Conservation (phyloP, 1,140 invertebrate species). For the Chymomyza costata region DNA sequence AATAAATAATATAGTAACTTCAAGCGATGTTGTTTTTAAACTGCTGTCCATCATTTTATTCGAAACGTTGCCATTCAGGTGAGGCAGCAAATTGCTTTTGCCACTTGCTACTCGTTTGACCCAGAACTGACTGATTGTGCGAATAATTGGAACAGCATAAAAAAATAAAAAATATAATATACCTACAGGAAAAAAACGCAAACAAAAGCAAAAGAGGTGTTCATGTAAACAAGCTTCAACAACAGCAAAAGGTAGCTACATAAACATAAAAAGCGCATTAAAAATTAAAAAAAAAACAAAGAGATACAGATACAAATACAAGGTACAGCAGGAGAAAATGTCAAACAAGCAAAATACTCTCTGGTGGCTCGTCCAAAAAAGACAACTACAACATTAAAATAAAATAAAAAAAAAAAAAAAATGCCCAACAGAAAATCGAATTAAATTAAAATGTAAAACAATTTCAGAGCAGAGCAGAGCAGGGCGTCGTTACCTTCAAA, state of each 20-base stretch:
- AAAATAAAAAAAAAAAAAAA: slow-evolving; percentile 6
- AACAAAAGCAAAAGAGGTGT: slow-evolving; percentile 9
- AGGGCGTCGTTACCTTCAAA: slow-evolving; percentile 19
- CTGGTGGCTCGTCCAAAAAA: not conserved
- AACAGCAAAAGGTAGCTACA: slow-evolving; percentile 3
- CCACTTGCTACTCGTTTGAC: too few relatives aligned
- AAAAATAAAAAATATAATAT: too few relatives aligned
- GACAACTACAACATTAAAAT: not conserved
- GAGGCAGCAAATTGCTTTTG: too few relatives aligned
- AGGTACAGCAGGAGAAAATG: slow-evolving; percentile 21
- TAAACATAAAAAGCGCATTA: slow-evolving; percentile 43
- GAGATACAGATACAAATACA: slow-evolving; percentile 9
- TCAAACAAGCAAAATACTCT: slow-evolving; percentile 21
- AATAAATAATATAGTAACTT: too few relatives aligned
- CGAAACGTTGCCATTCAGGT: too few relatives aligned
- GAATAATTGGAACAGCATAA: too few relatives aligned
- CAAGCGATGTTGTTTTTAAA: too few relatives aligned
- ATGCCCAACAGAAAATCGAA: slow-evolving; percentile 18
- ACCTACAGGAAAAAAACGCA: slow-evolving; percentile 21
- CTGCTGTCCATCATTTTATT: too few relatives aligned
- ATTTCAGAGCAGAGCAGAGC: too few relatives aligned
- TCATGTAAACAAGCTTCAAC: slow-evolving; percentile 6
- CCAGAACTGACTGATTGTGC: too few relatives aligned
- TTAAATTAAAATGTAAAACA: slow-evolving; percentile 49
- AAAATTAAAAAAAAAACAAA: slow-evolving; percentile 15